Percentiles rank a stretch among this genome's conserved stretches.
Conservation (phyloP, 2,113 vertebrate genomes). For the Chrysemys picta region DNA sequence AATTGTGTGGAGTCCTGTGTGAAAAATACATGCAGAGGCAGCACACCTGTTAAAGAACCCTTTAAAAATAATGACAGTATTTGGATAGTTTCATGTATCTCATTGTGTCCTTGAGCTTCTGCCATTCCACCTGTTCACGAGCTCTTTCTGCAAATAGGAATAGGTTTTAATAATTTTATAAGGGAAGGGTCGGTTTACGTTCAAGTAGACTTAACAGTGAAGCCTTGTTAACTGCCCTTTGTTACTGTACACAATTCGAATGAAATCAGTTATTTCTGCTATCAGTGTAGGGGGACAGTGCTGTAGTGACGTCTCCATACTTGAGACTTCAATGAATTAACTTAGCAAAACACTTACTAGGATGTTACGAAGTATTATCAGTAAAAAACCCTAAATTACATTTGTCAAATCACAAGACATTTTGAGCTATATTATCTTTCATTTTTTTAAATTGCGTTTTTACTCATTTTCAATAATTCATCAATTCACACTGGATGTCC, state of each 20-base stretch:
- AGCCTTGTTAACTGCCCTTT: background rate
- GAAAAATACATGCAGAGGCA: background rate
- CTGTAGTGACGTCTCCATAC: background rate
- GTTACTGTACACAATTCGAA: fast-evolving
- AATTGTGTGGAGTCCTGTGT: fast-evolving
- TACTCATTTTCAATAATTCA: background rate
- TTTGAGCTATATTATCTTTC: background rate
- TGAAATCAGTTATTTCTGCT: background rate
- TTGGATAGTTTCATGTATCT: fast-evolving
- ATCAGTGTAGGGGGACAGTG: fast-evolving
- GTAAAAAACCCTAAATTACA: fast-evolving
- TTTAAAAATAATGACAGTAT: fast-evolving
- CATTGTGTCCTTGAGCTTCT: background rate
- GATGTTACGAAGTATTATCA: background rate
- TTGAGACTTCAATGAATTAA: background rate
- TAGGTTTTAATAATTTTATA: fast-evolving
- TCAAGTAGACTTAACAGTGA: fast-evolving
- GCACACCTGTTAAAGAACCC: fast-evolving
- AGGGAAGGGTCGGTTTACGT: background rate
- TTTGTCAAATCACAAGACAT: background rate
- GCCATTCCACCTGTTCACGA: background rate
- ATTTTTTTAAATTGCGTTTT: background rate
- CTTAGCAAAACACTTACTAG: fast-evolving
- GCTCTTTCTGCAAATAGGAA: background rate
- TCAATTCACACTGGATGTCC: background rate